phyloP scores from a whole-genome alignment of 2,888 invertebrate genomes.

The Myathropa florea region DNA sequence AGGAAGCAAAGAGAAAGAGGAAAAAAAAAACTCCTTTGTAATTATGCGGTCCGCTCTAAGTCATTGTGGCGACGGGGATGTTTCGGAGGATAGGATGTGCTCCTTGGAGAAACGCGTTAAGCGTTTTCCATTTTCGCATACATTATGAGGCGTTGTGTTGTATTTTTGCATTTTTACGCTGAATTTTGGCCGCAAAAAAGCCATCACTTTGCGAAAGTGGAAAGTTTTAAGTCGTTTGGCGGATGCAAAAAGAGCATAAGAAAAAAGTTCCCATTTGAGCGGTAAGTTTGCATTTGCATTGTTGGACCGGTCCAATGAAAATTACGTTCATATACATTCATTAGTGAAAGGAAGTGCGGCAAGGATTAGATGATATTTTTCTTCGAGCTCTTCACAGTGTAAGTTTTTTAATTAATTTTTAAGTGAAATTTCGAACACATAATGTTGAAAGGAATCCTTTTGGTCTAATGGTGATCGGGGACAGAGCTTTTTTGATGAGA shows the following conservation, averaged over 20 bases:
- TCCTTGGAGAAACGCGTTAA: constrained; percentile 37
- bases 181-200: constrained; percentile 38
- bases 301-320: constrained; percentile 24
- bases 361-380: constrained; percentile 52
- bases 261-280: constrained; percentile 29
- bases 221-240: constrained; percentile 64
- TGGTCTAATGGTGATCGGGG: not conserved
- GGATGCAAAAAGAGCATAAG: not conserved
- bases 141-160: constrained; percentile 62
- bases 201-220: constrained; percentile 48
- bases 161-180: constrained; percentile 65
- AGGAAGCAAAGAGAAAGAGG: not conserved
- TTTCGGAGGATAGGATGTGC: constrained; percentile 12
- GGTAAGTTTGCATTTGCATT: constrained; percentile 55
- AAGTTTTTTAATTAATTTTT: constrained; percentile 70
- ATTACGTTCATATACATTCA: constrained; percentile 65
- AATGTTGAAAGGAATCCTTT: not conserved
- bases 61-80: constrained; percentile 17
- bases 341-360: constrained; percentile 31
- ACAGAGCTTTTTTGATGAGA: not conserved
- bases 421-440: constrained; percentile 51
- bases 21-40: constrained; percentile 39
- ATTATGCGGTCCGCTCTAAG: constrained; percentile 64
- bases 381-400: not conserved
- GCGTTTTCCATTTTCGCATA: constrained; percentile 58